Percentiles rank a stretch among this genome's conserved stretches.
Conservation (phyloP, 2,888 invertebrate species). For the Lydus trimaculatus region DNA sequence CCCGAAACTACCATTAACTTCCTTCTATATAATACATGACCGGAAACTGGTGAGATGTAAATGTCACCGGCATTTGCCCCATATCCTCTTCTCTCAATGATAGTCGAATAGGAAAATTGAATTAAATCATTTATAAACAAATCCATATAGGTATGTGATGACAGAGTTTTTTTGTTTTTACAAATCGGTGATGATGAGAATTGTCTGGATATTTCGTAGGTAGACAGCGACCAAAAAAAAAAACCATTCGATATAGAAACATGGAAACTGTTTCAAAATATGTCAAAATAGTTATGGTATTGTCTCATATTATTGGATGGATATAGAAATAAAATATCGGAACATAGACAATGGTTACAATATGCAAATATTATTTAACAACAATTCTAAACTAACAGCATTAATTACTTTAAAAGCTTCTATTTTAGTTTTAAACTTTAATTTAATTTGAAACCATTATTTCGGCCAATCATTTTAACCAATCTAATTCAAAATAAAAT, state of each 20-base stretch:
- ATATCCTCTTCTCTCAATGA: constrained; percentile 27
- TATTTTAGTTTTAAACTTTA: too few relatives aligned
- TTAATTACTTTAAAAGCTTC: constrained; percentile 30
- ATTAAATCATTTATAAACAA: constrained; percentile 42
- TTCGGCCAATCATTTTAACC: constrained; percentile 23
- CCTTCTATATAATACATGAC: constrained; percentile 53
- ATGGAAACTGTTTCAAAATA: not conserved
- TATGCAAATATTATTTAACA: constrained; percentile 19
- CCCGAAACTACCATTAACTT: constrained; percentile 57
- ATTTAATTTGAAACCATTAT: constrained; percentile 20
- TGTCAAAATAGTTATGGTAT: not conserved
- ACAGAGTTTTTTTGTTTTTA: not conserved
- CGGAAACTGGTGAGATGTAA: constrained; percentile 50
- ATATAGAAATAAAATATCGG: too few relatives aligned
- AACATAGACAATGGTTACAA: not conserved
- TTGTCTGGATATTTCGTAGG: not conserved
- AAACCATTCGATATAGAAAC: not conserved
- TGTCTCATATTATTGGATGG: not conserved
- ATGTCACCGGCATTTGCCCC: constrained; percentile 45
- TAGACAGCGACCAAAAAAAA: not conserved
- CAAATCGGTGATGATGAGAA: not conserved
- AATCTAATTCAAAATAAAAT: constrained; percentile 18
- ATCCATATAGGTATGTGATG: not conserved
- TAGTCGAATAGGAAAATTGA: constrained; percentile 45
- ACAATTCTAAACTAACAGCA: constrained; percentile 16